Evolutionary conservation across 2,888 invertebrate genomes (phyloP), one percentile per base, ranked within the genome.

Genomic region (Timandra comae): DNA sequence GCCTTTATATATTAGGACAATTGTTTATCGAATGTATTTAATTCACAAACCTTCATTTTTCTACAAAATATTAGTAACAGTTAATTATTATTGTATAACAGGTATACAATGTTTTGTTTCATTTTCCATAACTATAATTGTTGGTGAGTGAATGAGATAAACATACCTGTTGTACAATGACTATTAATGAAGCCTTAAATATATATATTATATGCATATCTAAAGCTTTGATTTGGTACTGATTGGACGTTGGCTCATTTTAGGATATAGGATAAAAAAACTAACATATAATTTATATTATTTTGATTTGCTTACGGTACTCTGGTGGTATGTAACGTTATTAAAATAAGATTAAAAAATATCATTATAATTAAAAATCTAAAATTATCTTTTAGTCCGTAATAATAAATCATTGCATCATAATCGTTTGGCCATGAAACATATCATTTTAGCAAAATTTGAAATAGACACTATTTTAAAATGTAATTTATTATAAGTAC

Each of bases 141-240:
- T n/a, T n/a, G n/a, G n/a, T n/a, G n/a, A n/a, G n/a, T n/a, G n/a
- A n/a, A n/a, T n/a, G n/a, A n/a, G n/a, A n/a, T n/a, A n/a, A n/a
- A n/a, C n/a, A n/a, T n/a, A n/a, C n/a, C n/a, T n/a, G n/a, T n/a
- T n/a, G n/a, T n/a, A n/a, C n/a, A n/a, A n/a, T n/a, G n/a, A n/a
- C n/a, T n/a, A n/a, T n/a, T n/a, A n/a, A n/a, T n/a, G n/a, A n/a
- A n/a, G n/a, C n/a, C n/a, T n/a, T n/a, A n/a, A n/a, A n/a, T n/a
- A n/a, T n/a, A n/a, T n/a, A n/a, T n/a, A n/a, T n/a, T n/a, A n/a
- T n/a, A n/a, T 16, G 6, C 16, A 16, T 16, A 56, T 51, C 60
- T 79, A 80, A 84, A 84, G 84, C 84, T 85, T 82, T 84, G 84
- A 82, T 85, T 82, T 82, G 73, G 68, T 69, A 73, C 67, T 74